A percentile compares a stretch with the other conserved stretches of the same genome.
Conservation (phyloP, 2,888 invertebrate species). For the Synergus gifuensis region DNA sequence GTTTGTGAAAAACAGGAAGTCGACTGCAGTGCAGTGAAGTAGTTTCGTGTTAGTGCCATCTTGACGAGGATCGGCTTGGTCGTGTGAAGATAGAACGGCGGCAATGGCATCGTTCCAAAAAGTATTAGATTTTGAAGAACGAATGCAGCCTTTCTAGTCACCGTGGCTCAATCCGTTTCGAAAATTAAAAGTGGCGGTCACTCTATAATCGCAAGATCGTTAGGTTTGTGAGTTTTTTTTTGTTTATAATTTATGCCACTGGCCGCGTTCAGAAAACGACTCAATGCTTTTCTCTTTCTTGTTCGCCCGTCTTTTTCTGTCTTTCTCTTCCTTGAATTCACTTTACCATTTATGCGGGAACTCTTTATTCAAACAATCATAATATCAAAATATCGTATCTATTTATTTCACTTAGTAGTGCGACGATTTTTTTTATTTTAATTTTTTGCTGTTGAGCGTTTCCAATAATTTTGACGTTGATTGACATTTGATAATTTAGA, state of each 20-base stretch:
- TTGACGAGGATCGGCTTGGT: conserved; percentile 47
- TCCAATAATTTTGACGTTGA: background rate
- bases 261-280: conserved; percentile 47
- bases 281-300: conserved; percentile 36
- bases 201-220: background rate
- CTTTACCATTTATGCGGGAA: conserved; percentile 40
- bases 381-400: background rate
- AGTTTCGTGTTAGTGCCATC: conserved; percentile 56
- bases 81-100: conserved; percentile 40
- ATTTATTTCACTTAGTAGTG: background rate
- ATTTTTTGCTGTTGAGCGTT: background rate
- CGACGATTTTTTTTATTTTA: background rate
- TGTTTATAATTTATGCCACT: conserved; percentile 38
- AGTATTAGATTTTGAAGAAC: conserved; percentile 20
- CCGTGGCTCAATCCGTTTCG: background rate
- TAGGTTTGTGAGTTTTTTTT: conserved; percentile 27
- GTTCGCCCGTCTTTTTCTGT: conserved; percentile 32
- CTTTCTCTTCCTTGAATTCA: conserved; percentile 36
- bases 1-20: conserved; percentile 50
- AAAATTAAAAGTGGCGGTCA: conserved; percentile 1
- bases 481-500: conserved; percentile 2
- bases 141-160: conserved; percentile 17
- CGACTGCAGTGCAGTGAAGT: conserved; percentile 40
- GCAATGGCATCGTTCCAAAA: conserved; percentile 43
- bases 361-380: conserved; percentile 40